Conservation (phyloP, 2,113 vertebrate genomes). For the Rhinichthys klamathensis region DNA sequence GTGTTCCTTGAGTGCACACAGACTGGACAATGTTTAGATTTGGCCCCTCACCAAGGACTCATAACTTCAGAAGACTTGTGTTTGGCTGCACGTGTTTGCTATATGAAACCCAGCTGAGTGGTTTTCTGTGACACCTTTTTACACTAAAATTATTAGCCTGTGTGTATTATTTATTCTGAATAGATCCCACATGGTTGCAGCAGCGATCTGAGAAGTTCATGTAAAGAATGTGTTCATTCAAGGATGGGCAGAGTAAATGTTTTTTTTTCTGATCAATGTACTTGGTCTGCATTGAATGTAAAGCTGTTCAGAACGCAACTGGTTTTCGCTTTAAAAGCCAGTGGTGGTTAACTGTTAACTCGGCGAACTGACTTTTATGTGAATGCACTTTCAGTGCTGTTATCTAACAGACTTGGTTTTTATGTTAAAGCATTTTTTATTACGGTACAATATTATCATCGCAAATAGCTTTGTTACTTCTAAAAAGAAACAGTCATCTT, state of each 20-base stretch:
- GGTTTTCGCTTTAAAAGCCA: neutral
- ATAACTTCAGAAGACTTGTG: neutral
- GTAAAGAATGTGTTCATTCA: neutral
- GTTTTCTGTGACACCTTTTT: neutral
- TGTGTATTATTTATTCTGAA: constrained; percentile 4
- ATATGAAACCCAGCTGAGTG: neutral
- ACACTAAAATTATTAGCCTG: neutral
- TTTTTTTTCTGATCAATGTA: neutral
- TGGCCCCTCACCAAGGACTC: neutral
- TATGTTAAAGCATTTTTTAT: no score
- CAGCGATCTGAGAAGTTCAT: neutral
- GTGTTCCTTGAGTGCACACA: constrained; percentile 2
- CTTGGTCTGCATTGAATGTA: neutral
- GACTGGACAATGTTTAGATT: neutral
- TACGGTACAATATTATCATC: no score
- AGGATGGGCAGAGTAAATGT: neutral
- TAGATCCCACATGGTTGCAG: neutral
- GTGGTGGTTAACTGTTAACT: no score
- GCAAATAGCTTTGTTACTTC: no score
- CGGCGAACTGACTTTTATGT: no score
- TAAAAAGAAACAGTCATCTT: no score
- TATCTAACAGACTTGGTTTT: no score
- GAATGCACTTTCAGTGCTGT: no score
- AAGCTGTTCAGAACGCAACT: neutral
- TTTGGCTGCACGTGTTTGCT: neutral